Evolutionary conservation across 2,888 invertebrate genomes (phyloP).

Genomic region (Branchipolynoe longqiensis): DNA sequence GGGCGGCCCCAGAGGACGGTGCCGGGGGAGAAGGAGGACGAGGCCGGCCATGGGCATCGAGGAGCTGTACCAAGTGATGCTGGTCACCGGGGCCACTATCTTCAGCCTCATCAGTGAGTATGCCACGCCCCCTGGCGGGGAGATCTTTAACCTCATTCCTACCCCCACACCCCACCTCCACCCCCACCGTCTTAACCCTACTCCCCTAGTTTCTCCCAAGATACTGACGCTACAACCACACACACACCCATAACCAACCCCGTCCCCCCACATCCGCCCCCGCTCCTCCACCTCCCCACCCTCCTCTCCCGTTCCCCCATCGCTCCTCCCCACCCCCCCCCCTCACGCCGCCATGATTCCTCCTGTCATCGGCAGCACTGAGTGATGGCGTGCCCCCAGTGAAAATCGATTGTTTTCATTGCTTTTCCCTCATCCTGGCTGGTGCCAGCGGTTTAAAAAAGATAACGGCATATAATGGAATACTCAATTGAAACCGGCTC

Average conservation of each 20-base stretch:
- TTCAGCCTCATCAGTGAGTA: conserved; percentile 28
- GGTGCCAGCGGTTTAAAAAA: conserved; percentile 19
- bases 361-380: conserved; percentile 34
- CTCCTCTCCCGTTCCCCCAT: background rate
- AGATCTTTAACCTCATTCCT: background rate
- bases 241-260: too few species aligned
- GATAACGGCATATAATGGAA: conserved; percentile 47
- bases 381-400: conserved; percentile 35
- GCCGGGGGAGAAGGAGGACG: background rate
- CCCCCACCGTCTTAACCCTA: background rate
- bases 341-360: conserved; percentile 28
- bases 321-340: background rate
- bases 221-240: too few species aligned
- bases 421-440: background rate
- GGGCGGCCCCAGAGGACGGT: background rate
- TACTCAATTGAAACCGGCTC: conserved; percentile 38
- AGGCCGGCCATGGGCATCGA: background rate
- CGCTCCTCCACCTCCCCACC: background rate
- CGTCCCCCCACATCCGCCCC: background rate
- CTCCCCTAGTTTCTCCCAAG: too few species aligned
- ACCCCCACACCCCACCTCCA: background rate
- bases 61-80: conserved; percentile 35
- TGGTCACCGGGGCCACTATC: background rate
- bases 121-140: background rate
- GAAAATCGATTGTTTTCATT: conserved; percentile 46